Evolutionary conservation across 2,113 vertebrate species (phyloP).

Genomic region (Cyphomyrus plagiostoma): DNA sequence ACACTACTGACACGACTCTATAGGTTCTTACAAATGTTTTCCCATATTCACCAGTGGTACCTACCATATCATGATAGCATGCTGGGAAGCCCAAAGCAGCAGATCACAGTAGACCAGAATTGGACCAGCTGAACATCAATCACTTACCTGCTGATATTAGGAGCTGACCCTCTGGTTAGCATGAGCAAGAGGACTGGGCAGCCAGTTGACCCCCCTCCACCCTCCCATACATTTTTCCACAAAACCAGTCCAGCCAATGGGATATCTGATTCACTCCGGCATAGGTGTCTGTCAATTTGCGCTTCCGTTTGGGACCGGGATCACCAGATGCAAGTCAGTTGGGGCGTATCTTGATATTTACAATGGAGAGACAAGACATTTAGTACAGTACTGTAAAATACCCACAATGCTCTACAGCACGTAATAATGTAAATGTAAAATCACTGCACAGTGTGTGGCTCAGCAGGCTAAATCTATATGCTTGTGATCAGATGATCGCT

Average conservation of each 20-base stretch:
- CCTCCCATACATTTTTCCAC: not conserved
- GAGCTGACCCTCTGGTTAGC: not conserved
- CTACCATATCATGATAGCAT: not conserved
- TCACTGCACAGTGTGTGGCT: not conserved
- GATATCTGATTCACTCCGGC: not conserved
- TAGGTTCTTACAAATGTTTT: not conserved
- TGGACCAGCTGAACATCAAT: not conserved
- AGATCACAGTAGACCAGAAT: not conserved
- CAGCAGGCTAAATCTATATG: too few species aligned
- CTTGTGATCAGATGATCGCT: too few species aligned
- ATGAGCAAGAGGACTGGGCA: not conserved
- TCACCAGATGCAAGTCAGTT: not conserved
- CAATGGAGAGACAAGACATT: not conserved
- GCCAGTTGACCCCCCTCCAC: not conserved
- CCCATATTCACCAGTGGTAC: not conserved
- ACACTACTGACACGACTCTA: slow-evolving; percentile 1
- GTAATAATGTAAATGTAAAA: not conserved
- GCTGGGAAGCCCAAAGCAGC: not conserved
- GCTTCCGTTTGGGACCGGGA: not conserved
- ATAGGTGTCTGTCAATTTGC: not conserved
- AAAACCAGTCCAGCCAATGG: not conserved
- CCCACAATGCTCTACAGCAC: not conserved
- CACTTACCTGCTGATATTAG: not conserved
- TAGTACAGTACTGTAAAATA: not conserved
- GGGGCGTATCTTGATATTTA: not conserved